Evolutionary conservation across 2,797 vertebrate genomes (phyloP), one percentile per base, ranked within the genome.

Genomic region (Muscicapa comitata): DNA sequence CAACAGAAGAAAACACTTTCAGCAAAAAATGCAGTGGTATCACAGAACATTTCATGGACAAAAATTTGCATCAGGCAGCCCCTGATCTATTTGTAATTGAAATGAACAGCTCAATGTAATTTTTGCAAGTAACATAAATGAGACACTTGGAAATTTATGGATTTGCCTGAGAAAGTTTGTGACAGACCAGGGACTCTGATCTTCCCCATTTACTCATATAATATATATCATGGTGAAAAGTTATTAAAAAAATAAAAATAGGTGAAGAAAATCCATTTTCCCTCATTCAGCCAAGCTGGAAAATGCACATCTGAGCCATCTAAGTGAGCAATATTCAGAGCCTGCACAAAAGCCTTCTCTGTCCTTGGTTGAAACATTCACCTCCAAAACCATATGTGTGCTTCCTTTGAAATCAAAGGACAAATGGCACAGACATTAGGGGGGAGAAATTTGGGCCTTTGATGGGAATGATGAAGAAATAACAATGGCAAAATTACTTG

Each of bases 401-500:
- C 25, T 88, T 75, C 62, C 70, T 94, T 17, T 90, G 82, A 93
- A 92, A 86, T 81, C 76, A 81, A 84, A 93, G 80, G 43, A 86
- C 58, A 91, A 93, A 65, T 54, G 43, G 15, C 76, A 67, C 6
- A 91, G 37, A 48, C 9, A 67, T 38, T 28, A 13, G 58, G 4
- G 29, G 62, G 38, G 62, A 72, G 72, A 75, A 91, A 90, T 73
- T 28, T 53, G 24, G 40, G 43, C 70, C 45, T 94, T 94, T 86
- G 74, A 86, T 76, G 58, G 59, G 43, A 71, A 86, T 33, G 43
- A 93, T 78, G 33, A 91, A 94, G 83, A 86, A 95, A 91, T 86
- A 94, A 93, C 62, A 93, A 93, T 47, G 59, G 42, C 77, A 90
- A 73, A 91, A 93, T 91, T 86, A 90, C 62, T 94, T 80, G 42